These are phyloP conservation scores for Apoderus coryli DNA, from an alignment of 2,888 invertebrate species.

Conservation along the genomic window DNA sequence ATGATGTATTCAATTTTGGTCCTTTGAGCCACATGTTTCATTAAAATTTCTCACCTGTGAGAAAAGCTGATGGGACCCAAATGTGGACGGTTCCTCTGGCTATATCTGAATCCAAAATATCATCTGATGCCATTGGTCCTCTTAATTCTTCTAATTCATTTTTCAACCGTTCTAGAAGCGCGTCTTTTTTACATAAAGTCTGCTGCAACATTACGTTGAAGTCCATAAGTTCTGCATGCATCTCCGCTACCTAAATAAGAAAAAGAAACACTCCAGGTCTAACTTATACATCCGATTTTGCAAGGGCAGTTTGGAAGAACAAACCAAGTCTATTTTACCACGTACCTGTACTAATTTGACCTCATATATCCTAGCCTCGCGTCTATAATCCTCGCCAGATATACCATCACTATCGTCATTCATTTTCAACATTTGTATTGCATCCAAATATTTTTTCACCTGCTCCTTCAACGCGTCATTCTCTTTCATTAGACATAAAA, in stretches of 20 bases:
- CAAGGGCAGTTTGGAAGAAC: background rate
- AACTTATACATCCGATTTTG: constrained; percentile 1
- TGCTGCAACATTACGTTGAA: constrained; percentile 73
- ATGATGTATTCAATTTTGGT: background rate
- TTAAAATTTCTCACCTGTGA: constrained; percentile 39
- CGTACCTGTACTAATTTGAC: constrained; percentile 70
- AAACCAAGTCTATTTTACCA: constrained; percentile 3
- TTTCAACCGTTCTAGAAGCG: constrained; percentile 41
- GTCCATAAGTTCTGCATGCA: constrained; percentile 90
- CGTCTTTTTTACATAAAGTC: constrained; percentile 49
- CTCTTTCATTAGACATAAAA: constrained; percentile 41
- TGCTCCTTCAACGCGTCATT: constrained; percentile 75
- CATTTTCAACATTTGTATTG: constrained; percentile 67
- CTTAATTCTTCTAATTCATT: constrained; percentile 50
- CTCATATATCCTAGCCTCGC: constrained; percentile 69
- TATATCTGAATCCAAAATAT: constrained; percentile 31
- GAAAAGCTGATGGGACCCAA: constrained; percentile 78
- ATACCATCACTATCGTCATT: constrained; percentile 29
- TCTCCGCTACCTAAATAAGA: constrained; percentile 64
- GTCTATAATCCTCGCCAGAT: constrained; percentile 33
- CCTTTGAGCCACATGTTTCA: constrained; percentile 5
- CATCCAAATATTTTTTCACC: constrained; percentile 71
- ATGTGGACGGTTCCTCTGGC: constrained; percentile 51
- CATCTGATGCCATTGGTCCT: constrained; percentile 42
- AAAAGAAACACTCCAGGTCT: too few species aligned